A percentile compares a stretch with the other conserved stretches of the same genome.
Conservation (phyloP, 1,140 invertebrate genomes). For the Drosophila lini region DNA sequence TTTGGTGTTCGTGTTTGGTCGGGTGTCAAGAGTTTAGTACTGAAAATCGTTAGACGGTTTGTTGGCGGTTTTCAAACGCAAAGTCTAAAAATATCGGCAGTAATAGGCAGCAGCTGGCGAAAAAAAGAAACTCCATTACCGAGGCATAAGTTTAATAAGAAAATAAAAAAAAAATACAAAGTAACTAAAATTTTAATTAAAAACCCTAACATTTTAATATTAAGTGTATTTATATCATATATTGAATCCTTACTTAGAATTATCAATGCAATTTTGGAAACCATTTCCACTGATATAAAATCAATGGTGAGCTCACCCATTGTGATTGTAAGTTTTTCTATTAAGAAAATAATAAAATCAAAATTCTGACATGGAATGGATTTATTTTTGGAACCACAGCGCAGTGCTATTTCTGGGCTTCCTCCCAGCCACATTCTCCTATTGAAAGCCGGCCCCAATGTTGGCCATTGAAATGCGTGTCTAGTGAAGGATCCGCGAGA, state of each 20-base stretch:
- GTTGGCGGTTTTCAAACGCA: conserved; percentile 25
- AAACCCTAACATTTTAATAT: neutral
- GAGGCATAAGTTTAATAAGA: neutral
- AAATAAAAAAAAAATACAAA: neutral
- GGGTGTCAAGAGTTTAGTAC: conserved; percentile 58
- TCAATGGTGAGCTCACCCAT: neutral
- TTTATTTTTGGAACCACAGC: conserved; percentile 11
- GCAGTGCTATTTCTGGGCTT: conserved; percentile 3
- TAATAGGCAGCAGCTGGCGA: conserved; percentile 22
- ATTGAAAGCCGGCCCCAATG: conserved; percentile 27
- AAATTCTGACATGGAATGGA: neutral
- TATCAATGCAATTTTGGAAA: neutral
- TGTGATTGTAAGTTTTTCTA: neutral
- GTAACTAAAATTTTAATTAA: neutral
- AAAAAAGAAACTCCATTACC: neutral
- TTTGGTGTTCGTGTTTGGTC: conserved; percentile 1
- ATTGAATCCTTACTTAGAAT: no score
- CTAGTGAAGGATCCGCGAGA: conserved; percentile 78
- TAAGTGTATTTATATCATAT: neutral
- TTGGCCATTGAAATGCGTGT: conserved; percentile 78
- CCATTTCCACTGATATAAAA: neutral
- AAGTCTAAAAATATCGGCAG: conserved; percentile 41
- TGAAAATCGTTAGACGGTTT: conserved; percentile 21
- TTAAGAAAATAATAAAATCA: conserved; percentile 14
- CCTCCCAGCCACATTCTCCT: neutral